Conservation (phyloP, 2,113 vertebrate species). For the Eira barbara region DNA sequence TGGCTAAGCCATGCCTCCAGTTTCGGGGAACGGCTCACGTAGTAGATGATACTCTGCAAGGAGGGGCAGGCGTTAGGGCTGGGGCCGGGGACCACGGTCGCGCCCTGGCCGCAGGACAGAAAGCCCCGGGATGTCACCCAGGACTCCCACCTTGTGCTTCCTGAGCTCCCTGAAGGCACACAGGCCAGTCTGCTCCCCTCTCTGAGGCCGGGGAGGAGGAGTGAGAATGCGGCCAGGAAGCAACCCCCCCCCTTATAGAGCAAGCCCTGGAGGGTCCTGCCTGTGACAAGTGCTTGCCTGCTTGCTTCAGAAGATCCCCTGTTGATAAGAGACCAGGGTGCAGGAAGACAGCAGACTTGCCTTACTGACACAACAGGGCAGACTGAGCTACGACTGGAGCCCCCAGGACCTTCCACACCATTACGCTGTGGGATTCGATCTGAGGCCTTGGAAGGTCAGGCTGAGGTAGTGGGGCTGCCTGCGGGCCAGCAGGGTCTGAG, state of each 20-base stretch:
- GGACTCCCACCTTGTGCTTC: not conserved
- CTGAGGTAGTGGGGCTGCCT: not conserved
- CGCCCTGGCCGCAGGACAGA: not conserved
- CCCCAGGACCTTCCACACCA: not conserved
- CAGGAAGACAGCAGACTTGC: not conserved
- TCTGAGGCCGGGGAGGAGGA: not conserved
- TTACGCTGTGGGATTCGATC: not conserved
- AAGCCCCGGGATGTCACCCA: not conserved
- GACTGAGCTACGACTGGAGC: not conserved
- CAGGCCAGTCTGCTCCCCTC: rapidly evolving
- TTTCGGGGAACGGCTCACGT: conserved; percentile 89
- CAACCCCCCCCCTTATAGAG: not conserved
- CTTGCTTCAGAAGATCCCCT: not conserved
- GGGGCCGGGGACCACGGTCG: rapidly evolving
- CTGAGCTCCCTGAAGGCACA: not conserved
- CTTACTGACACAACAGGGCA: not conserved
- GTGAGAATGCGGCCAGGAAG: not conserved
- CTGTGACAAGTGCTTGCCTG: not conserved
- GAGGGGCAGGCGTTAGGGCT: not conserved
- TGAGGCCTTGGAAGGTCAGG: not conserved
- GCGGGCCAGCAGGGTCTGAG: not conserved
- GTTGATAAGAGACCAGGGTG: not conserved
- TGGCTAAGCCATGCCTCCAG: conserved; percentile 92
- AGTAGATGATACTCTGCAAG: conserved; percentile 93
- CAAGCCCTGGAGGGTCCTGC: not conserved